These are phyloP conservation scores for Spea bombifrons DNA, from an alignment of 2,113 vertebrate genomes.

Conservation along the genomic window DNA sequence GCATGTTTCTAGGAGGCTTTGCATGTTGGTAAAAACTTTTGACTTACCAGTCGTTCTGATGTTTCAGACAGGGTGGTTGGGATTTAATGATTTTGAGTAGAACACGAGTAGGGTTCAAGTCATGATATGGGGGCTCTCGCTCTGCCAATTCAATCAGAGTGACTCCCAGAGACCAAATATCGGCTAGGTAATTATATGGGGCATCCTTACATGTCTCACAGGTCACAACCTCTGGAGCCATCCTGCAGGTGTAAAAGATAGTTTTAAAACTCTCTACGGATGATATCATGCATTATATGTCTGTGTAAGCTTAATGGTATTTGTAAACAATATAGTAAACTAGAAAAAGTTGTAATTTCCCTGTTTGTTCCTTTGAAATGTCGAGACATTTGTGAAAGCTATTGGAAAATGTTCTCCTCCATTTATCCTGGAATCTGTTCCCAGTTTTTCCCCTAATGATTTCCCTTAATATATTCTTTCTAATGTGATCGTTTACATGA, in stretches of 20 bases:
- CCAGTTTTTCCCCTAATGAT: too few relatives aligned
- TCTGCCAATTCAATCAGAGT: constrained; percentile 69
- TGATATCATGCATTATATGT: too few relatives aligned
- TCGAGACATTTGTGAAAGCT: too few relatives aligned
- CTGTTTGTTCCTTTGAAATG: too few relatives aligned
- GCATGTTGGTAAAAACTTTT: not conserved
- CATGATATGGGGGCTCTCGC: constrained; percentile 68
- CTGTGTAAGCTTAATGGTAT: too few relatives aligned
- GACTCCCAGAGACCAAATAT: constrained; percentile 72
- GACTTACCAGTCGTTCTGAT: constrained; percentile 59
- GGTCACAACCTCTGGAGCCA: constrained; percentile 70
- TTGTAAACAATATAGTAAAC: too few relatives aligned
- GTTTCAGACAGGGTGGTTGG: constrained; percentile 58
- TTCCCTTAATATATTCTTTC: too few relatives aligned
- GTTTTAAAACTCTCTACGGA: too few relatives aligned
- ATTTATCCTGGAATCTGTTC: too few relatives aligned
- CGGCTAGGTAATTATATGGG: constrained; percentile 63
- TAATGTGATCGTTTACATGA: too few relatives aligned
- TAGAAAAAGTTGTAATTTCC: too few relatives aligned
- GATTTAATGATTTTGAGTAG: constrained; percentile 66
- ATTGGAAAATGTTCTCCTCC: too few relatives aligned
- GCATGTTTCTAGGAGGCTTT: not conserved
- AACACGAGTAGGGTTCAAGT: constrained; percentile 68
- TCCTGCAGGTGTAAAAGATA: constrained; percentile 50
- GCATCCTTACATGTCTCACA: constrained; percentile 68